These are phyloP conservation scores for Trichomycterus rosablanca DNA, from an alignment of 2,113 vertebrate species.

Conservation along the genomic window DNA sequence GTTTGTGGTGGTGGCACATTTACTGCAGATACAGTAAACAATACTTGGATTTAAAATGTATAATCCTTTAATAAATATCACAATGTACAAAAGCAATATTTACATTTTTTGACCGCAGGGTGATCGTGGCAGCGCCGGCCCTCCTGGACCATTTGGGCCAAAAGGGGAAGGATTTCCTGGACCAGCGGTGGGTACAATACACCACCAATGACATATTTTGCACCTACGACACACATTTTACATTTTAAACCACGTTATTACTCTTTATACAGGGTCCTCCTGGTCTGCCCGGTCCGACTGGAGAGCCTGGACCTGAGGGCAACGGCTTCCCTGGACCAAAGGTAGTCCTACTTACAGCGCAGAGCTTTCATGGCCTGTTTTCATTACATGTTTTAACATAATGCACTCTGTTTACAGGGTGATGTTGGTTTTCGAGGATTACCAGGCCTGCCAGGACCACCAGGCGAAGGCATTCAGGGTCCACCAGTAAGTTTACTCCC, in stretches of 20 bases:
- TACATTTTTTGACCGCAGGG: too few relatives aligned
- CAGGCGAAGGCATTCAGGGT: conserved; percentile 81
- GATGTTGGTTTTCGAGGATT: conserved; percentile 79
- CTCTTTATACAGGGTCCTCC: conserved; percentile 69
- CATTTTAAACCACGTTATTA: background rate
- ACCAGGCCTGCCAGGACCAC: conserved; percentile 70
- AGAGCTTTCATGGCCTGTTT: background rate
- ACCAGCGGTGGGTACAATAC: conserved; percentile 68
- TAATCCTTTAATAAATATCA: too few relatives aligned
- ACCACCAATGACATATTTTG: background rate
- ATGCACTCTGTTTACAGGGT: conserved; percentile 64
- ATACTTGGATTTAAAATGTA: too few relatives aligned
- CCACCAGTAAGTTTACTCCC: conserved; percentile 68
- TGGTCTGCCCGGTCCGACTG: conserved; percentile 74
- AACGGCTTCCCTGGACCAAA: conserved; percentile 81
- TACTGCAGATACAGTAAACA: too few relatives aligned
- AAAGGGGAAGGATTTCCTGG: conserved; percentile 84
- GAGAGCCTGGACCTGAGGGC: conserved; percentile 78
- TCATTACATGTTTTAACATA: background rate
- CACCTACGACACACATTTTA: background rate
- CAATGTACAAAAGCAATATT: too few relatives aligned
- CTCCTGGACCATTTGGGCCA: conserved; percentile 70
- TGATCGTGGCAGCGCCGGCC: conserved; percentile 74
- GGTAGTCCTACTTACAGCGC: conserved; percentile 54
- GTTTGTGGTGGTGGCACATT: too few relatives aligned